Evolutionary conservation across 2,113 vertebrate species (phyloP), one percentile per base, ranked within the genome.

Genomic region (Hydrochoerus hydrochaeris): DNA sequence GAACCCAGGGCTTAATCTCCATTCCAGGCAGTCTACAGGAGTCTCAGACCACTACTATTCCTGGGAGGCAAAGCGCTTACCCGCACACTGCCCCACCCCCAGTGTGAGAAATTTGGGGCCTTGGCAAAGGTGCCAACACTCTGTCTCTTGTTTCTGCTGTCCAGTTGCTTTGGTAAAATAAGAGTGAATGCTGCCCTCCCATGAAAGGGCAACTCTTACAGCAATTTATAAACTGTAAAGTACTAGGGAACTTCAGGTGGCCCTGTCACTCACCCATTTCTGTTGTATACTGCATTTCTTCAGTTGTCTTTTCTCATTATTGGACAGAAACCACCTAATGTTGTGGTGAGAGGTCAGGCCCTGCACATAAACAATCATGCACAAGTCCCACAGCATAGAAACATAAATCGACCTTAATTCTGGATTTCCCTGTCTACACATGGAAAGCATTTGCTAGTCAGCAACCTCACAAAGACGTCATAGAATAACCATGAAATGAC

Each of bases 231-330:
- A 97, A 97, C 97, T 96, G 91, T 97, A 94, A 96, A 96, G 97
- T 98, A 97, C 95, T 92, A 73, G 86, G 60, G n/a, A 44, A 86
- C 13, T 5, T 96, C 97, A 97, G 97, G 95, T 98, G 97, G 97
- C 86, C 97, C 96, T 97, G 96, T 96, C 97, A 97, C 78, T 98
- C 97, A 96, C 75, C 82, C 95, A 52, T 94, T 95, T 97, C 83
- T 96, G 62, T 86, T 91, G 62, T 96, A 94, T 78, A 80, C 97
- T 91, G 86, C 78, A 94, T 89, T 95, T 95, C 83, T 96, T 98
- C 97, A 96, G 93, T 97, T 97, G 96, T 97, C 95, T 96, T 97
- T 94, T 94, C 85, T 97, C 95, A 96, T 97, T 98, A 96, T 91
- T 91, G 60, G 95, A 96, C 80, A 96, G 85, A 97, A 97, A 92